A percentile compares a stretch with the other conserved stretches of the same genome.
Conservation (phyloP, 2,113 vertebrate species). For the Centropristis striata region DNA sequence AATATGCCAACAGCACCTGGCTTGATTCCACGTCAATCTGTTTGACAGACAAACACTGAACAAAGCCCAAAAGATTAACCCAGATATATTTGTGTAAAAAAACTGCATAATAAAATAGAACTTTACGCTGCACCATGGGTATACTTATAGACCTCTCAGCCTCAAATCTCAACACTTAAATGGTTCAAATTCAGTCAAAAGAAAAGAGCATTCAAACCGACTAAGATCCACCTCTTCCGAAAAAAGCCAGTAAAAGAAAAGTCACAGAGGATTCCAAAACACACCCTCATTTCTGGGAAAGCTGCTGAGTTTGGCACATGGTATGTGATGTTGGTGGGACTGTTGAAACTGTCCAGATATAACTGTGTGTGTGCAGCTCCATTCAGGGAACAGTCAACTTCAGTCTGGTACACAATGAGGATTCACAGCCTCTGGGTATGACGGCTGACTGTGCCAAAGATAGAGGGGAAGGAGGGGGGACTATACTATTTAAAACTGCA, state of each 20-base stretch:
- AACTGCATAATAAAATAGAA: neutral
- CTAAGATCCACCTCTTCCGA: conserved; percentile 65
- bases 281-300: conserved; percentile 80
- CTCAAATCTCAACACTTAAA: conserved; percentile 12
- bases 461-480: conserved; percentile 52
- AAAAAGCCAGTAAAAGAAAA: conserved; percentile 67
- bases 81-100: conserved; percentile 8
- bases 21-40: conserved; percentile 14
- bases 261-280: conserved; percentile 65
- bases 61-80: neutral
- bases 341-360: conserved; percentile 73
- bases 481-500: conserved; percentile 82
- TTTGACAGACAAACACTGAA: conserved; percentile 35
- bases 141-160: conserved; percentile 5
- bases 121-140: neutral
- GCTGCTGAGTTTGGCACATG: conserved; percentile 70
- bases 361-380: conserved; percentile 50
- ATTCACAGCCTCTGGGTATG: conserved; percentile 73
- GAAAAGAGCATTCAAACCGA: conserved; percentile 46
- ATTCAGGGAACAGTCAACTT: conserved; percentile 65
- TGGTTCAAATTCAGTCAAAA: conserved; percentile 32
- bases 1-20: conserved; percentile 47
- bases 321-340: conserved; percentile 76
- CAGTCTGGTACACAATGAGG: conserved; percentile 73
- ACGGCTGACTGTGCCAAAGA: conserved; percentile 75